Conservation (phyloP, 1,140 invertebrate species). For the Zaprionus taronus region DNA sequence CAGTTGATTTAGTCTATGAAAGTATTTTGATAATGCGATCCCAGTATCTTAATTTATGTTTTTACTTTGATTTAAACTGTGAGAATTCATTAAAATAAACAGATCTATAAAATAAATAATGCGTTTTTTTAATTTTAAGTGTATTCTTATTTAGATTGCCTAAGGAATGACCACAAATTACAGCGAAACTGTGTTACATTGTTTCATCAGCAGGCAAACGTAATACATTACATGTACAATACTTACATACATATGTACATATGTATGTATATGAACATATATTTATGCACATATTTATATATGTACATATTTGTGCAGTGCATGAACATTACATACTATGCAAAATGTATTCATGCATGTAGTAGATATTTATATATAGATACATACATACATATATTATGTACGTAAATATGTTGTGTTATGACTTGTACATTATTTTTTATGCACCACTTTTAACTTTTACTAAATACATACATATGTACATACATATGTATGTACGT, state of each 20-base stretch:
- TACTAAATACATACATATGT: too few relatives aligned
- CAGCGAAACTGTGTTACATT: not conserved
- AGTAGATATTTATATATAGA: too few relatives aligned
- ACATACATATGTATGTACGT: too few relatives aligned
- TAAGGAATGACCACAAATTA: not conserved
- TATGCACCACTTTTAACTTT: too few relatives aligned
- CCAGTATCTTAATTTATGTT: constrained; percentile 31
- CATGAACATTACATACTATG: too few relatives aligned
- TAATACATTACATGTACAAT: not conserved
- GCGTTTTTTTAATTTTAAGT: not conserved
- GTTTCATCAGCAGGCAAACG: not conserved
- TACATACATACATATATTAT: too few relatives aligned
- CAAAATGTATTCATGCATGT: too few relatives aligned
- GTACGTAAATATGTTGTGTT: too few relatives aligned
- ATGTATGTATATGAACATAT: too few relatives aligned
- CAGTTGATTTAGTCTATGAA: constrained; percentile 52
- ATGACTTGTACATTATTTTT: too few relatives aligned
- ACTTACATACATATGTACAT: not conserved
- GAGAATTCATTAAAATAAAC: constrained; percentile 46
- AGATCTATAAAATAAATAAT: not conserved
- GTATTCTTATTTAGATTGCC: not conserved
- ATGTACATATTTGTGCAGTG: too few relatives aligned
- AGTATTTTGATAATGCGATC: constrained; percentile 35
- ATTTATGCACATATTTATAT: too few relatives aligned
- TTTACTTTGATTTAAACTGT: constrained; percentile 60